A percentile compares a stretch with the other conserved stretches of the same genome.
These are phyloP conservation scores for Herminia tarsipennalis DNA, from an alignment of 2,888 invertebrate genomes.

Conservation along the genomic window DNA sequence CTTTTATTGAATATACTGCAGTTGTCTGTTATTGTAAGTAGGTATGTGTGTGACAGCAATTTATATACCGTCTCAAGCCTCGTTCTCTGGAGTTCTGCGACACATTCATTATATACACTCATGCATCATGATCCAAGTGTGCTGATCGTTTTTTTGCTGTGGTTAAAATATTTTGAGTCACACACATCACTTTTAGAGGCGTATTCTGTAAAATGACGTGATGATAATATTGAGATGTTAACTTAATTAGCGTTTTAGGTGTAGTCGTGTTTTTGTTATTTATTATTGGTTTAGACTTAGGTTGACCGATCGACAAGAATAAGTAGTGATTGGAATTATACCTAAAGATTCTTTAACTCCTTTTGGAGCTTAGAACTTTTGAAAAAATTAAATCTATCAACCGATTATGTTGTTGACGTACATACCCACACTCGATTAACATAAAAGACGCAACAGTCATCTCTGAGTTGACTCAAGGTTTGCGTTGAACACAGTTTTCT, in stretches of 20 bases:
- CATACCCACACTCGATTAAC: too few relatives aligned
- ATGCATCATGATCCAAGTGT: conserved; percentile 44
- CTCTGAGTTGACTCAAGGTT: conserved; percentile 4
- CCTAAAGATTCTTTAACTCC: too few relatives aligned
- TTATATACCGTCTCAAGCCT: conserved; percentile 60
- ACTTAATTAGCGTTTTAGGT: too few relatives aligned
- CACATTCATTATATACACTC: conserved; percentile 41
- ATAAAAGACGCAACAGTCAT: background rate
- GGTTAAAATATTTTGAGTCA: conserved; percentile 19
- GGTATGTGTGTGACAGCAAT: conserved; percentile 64
- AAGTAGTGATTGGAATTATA: too few relatives aligned
- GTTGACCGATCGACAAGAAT: too few relatives aligned
- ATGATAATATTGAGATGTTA: too few relatives aligned
- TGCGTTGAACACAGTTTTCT: background rate
- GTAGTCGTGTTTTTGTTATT: too few relatives aligned
- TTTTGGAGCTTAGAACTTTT: too few relatives aligned
- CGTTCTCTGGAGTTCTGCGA: conserved; percentile 49
- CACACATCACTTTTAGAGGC: conserved; percentile 16
- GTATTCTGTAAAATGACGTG: too few relatives aligned
- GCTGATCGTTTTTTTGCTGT: conserved; percentile 34
- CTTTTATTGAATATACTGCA: conserved; percentile 48
- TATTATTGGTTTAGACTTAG: too few relatives aligned
- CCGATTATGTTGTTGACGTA: too few relatives aligned
- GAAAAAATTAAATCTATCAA: too few relatives aligned
- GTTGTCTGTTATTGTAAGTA: conserved; percentile 31